phyloP scores from a whole-genome alignment of 2,888 invertebrate species.

The Pedicia rivosa region DNA sequence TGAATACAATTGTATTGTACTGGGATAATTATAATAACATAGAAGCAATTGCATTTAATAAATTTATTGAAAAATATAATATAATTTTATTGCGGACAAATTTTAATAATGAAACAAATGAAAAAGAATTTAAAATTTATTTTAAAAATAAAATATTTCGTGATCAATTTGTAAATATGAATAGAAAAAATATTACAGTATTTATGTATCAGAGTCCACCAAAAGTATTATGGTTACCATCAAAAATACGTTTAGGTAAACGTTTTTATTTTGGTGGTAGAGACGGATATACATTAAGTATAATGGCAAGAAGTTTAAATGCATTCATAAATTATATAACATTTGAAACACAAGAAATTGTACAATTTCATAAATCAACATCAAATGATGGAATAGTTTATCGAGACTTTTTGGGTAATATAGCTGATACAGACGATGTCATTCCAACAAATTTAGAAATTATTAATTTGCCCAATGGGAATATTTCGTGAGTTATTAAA shows the following conservation, averaged over 20 bases:
- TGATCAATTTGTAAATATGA: not conserved
- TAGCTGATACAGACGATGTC: not conserved
- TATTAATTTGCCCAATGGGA: too few relatives aligned
- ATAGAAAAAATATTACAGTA: not conserved
- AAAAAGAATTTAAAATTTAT: too few relatives aligned
- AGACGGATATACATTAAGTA: not conserved
- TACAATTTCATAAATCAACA: not conserved
- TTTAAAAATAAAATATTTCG: not conserved
- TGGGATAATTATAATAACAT: too few relatives aligned
- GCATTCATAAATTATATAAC: not conserved
- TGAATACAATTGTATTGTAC: too few relatives aligned
- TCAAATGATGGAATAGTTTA: not conserved
- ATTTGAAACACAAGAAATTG: not conserved
- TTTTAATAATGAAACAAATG: too few relatives aligned
- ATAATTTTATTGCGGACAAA: too few relatives aligned
- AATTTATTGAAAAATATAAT: too few relatives aligned
- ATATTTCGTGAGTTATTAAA: too few relatives aligned
- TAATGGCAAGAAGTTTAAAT: not conserved
- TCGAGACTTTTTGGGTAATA: not conserved
- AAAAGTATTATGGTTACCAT: not conserved
- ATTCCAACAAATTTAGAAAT: conserved; percentile 2
- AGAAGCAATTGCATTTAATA: too few relatives aligned
- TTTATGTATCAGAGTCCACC: conserved; percentile 4
- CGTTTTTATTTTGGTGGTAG: conserved; percentile 3
- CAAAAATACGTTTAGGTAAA: not conserved